Base-by-base conservation (phyloP, 1,140 invertebrate genomes). In the Eupristina koningsbergeri region DNA sequence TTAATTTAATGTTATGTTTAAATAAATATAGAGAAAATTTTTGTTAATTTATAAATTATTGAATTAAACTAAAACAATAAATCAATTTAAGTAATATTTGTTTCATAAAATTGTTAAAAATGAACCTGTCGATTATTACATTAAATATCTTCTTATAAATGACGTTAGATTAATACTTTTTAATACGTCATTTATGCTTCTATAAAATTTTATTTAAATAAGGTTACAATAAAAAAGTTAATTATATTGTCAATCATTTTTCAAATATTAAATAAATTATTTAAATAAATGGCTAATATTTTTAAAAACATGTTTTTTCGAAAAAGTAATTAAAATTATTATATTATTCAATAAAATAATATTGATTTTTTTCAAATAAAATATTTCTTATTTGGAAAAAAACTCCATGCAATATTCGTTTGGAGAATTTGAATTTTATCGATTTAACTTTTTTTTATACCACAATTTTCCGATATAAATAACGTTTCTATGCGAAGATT, bases 381-480 rank as follows among this genome's bases (percentile, higher is more conserved):
- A 50, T 50, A 50, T 17, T 50, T 50, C 9, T 9, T 1, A 8
- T 2, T 17, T 15, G 2, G 17, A 50, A 17, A 50, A 9, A 50
- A 50, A 15, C 17, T 9, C 47, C 47, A 17, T 50, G 47, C 47
- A 50, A 50, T 17, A 2, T 34, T 31, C 63, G 26, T 31, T 64
- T 11, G 13, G 6, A 73, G 41, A 78, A n/a, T 58, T 3, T 9
- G 13, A 81, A 36, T 31, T 63, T 75, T 61, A 80, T 76, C 81
- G 61, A 80, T 83, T 84, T 78, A 79, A 80, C 83, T 82, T 80
- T 82, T n/a, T 45, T 80, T 84, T 86, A 84, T 84, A 80, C 47
- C 34, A 58, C 53, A 84, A 84, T 80, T 84, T 80, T 84, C 77
- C 83, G 77, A 84, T 84, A 71, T 45, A 84, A 84, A 84, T 80